phyloP scores from a whole-genome alignment of 2,888 invertebrate genomes.

The Sphaerophoria taeniata region DNA sequence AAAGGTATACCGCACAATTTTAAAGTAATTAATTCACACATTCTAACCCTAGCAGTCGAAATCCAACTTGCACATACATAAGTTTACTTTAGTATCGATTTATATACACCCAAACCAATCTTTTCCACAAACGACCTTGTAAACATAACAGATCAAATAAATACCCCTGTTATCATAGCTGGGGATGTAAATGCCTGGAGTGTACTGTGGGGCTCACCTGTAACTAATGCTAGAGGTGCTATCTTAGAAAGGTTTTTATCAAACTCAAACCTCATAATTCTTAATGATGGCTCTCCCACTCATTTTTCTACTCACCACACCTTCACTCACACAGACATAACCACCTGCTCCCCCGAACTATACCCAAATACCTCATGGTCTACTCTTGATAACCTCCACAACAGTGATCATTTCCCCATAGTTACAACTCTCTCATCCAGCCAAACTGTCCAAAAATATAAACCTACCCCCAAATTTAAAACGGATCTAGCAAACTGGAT shows the following conservation, averaged over 20 bases:
- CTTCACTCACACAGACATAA: constrained; percentile 40
- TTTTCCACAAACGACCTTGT: not conserved
- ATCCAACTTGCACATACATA: not conserved
- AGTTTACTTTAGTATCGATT: constrained; percentile 16
- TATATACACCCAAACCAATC: not conserved
- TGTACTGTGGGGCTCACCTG: constrained; percentile 32
- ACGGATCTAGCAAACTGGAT: constrained; percentile 8
- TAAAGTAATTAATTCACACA: not conserved
- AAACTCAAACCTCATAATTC: constrained; percentile 28
- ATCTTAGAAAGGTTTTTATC: constrained; percentile 30
- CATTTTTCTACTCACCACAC: constrained; percentile 37
- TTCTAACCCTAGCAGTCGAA: constrained; percentile 11
- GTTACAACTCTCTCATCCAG: not conserved
- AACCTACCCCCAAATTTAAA: not conserved
- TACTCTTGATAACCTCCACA: not conserved
- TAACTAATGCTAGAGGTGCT: constrained; percentile 12
- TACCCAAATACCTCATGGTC: constrained; percentile 19
- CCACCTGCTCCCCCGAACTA: constrained; percentile 42
- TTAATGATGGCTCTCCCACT: constrained; percentile 35
- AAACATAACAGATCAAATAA: constrained; percentile 4
- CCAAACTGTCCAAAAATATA: too few species aligned
- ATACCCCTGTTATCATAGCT: constrained; percentile 14
- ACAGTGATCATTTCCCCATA: constrained; percentile 8
- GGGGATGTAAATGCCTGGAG: constrained; percentile 52
- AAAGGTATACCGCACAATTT: constrained; percentile 2